Conservation (phyloP, 2,113 vertebrate genomes). For the Oxyura jamaicensis region DNA sequence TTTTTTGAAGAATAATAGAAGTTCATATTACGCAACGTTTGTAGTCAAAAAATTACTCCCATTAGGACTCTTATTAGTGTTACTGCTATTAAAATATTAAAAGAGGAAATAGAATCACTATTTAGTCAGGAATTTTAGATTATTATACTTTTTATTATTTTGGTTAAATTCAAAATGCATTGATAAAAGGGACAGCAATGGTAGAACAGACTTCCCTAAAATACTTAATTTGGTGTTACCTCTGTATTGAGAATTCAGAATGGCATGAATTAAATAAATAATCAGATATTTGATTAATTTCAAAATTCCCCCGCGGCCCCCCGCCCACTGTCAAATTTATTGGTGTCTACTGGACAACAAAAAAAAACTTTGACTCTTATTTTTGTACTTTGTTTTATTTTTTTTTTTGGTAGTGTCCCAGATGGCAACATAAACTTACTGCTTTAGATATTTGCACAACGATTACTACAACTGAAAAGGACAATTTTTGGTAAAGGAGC, state of each 20-base stretch:
- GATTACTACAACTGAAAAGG: not conserved
- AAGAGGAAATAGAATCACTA: not conserved
- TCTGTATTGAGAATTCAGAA: not conserved
- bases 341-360: not conserved
- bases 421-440: not conserved
- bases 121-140: not conserved
- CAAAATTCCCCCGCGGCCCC: no score
- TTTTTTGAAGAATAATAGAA: not conserved
- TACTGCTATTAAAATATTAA: not conserved
- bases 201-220: not conserved
- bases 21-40: not conserved
- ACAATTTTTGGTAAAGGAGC: not conserved
- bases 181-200: not conserved
- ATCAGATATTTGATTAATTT: fast-evolving
- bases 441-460: not conserved
- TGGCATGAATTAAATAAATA: not conserved
- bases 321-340: no score
- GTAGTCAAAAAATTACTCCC: not conserved
- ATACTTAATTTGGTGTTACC: not conserved
- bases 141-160: not conserved
- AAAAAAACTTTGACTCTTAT: not conserved
- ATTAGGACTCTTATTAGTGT: not conserved
- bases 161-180: not conserved
- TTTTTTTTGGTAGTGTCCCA: not conserved
- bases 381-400: not conserved